Evolutionary conservation across 2,888 invertebrate species (phyloP).

Genomic region (Agrochola lychnidis): DNA sequence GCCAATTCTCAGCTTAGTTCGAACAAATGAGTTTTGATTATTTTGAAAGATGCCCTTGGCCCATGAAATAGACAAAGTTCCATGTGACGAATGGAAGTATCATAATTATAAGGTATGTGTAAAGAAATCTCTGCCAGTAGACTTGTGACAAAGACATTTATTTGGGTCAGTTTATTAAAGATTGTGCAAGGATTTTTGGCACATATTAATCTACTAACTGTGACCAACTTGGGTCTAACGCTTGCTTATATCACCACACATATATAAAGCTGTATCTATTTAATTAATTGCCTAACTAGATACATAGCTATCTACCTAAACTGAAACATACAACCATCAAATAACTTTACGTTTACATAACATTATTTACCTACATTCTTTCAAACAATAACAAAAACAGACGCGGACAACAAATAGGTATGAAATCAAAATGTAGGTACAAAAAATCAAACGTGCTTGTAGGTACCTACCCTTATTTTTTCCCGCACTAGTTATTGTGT

Average conservation of each 20-base stretch:
- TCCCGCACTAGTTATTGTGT: slow-evolving; percentile 85
- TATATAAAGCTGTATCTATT: not conserved
- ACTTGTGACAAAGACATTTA: no score
- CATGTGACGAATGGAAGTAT: not conserved
- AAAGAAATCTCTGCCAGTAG: not conserved
- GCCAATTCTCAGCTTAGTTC: no score
- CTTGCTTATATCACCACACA: no score
- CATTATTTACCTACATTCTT: slow-evolving; percentile 7
- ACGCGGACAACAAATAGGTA: slow-evolving; percentile 26
- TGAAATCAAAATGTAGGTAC: slow-evolving; percentile 16
- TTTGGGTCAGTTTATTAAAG: no score
- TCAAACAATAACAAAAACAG: slow-evolving; percentile 33
- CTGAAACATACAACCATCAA: not conserved
- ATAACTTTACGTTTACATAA: not conserved
- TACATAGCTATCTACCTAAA: not conserved
- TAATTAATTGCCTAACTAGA: not conserved
- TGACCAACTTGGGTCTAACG: not conserved
- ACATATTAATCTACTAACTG: not conserved
- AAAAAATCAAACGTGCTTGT: slow-evolving; percentile 59
- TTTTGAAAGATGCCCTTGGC: not conserved
- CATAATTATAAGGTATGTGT: no score
- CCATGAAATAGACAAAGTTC: not conserved
- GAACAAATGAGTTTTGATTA: no score
- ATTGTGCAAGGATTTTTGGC: not conserved
- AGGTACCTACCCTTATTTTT: slow-evolving; percentile 85